Percentiles rank a stretch among this genome's conserved stretches.
Evolutionary conservation across 2,797 vertebrate genomes (phyloP).

Genomic region (Staurois parvus): DNA sequence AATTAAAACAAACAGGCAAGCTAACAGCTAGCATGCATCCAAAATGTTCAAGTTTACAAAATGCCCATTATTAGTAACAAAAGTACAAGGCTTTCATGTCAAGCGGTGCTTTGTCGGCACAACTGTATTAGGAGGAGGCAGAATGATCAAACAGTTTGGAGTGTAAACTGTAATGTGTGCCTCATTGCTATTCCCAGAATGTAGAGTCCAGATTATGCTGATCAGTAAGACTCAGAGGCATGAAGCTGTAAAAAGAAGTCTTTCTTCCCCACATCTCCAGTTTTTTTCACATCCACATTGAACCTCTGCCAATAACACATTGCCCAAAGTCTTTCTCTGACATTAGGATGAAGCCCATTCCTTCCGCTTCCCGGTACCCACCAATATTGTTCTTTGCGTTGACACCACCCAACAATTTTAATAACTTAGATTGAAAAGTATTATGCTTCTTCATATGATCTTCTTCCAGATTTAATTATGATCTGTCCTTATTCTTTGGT

Average conservation of each 20-base stretch:
- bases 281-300: constrained; percentile 78
- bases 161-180: constrained; percentile 77
- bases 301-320: constrained; percentile 83
- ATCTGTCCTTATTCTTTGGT: constrained; percentile 65
- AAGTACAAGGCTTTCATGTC: constrained; percentile 78
- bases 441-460: constrained; percentile 63
- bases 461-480: constrained; percentile 62
- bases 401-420: constrained; percentile 27
- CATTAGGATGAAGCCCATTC: constrained; percentile 78
- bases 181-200: constrained; percentile 86
- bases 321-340: constrained; percentile 77
- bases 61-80: constrained; percentile 73
- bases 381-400: constrained; percentile 53
- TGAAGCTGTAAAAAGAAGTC: constrained; percentile 77
- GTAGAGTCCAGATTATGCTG: constrained; percentile 79
- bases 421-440: constrained; percentile 63
- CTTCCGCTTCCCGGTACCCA: constrained; percentile 43
- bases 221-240: constrained; percentile 81
- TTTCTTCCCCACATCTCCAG: constrained; percentile 77
- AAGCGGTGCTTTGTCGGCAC: constrained; percentile 75
- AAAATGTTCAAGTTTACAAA: constrained; percentile 79
- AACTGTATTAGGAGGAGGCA: constrained; percentile 76
- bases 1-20: constrained; percentile 70
- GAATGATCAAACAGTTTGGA: constrained; percentile 78
- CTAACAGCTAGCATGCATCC: constrained; percentile 66